These are phyloP conservation scores for Alcedo quadribrachys DNA, from an alignment of 2,797 vertebrate genomes.

Conservation along the genomic window DNA sequence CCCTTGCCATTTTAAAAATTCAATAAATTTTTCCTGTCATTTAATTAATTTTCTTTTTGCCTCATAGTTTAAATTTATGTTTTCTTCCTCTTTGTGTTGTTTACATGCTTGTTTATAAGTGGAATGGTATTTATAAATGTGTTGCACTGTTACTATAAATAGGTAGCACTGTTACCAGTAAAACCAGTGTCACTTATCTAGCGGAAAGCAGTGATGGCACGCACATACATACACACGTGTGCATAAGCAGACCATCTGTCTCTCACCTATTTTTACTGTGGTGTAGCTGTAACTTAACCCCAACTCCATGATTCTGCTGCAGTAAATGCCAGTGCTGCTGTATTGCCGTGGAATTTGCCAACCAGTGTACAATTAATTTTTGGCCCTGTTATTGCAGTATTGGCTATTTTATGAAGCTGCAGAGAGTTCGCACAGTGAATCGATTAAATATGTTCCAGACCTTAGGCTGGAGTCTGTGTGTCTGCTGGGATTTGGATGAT, in stretches of 20 bases:
- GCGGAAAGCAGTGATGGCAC: not conserved
- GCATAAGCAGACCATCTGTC: rapidly evolving
- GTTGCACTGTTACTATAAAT: not conserved
- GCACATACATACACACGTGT: rapidly evolving
- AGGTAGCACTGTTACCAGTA: not conserved
- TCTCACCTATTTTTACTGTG: not conserved
- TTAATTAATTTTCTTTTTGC: not conserved
- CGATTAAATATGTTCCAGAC: slow-evolving; percentile 62
- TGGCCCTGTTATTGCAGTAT: slow-evolving; percentile 46
- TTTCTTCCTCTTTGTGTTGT: not conserved
- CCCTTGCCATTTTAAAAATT: not conserved
- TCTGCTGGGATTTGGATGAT: slow-evolving; percentile 46
- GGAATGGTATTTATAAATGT: not conserved
- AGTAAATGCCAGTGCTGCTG: not conserved
- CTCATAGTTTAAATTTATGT: not conserved
- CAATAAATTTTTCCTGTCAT: not conserved
- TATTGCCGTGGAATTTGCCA: not conserved
- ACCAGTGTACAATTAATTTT: slow-evolving; percentile 56
- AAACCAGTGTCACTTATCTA: not conserved
- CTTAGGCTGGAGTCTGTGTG: slow-evolving; percentile 35
- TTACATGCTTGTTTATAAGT: not conserved
- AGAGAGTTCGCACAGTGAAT: slow-evolving; percentile 16
- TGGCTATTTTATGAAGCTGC: slow-evolving; percentile 57
- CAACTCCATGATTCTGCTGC: not conserved
- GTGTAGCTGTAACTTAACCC: not conserved